These are phyloP conservation scores for Pollimyrus isidori DNA, from an alignment of 2,113 vertebrate genomes.

Conservation along the genomic window DNA sequence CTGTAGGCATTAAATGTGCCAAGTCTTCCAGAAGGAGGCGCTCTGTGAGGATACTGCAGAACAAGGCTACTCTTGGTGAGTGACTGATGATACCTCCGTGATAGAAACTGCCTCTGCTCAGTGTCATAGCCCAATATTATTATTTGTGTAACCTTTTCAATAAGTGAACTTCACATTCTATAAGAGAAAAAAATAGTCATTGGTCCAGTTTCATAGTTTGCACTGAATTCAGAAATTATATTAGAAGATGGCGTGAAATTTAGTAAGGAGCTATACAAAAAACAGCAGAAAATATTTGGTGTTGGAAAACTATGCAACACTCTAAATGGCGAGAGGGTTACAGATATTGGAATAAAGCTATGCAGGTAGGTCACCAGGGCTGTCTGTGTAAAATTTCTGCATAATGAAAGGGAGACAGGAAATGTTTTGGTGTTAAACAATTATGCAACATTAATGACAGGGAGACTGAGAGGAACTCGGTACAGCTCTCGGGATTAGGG, in stretches of 20 bases:
- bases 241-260: background rate
- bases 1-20: conserved; percentile 41
- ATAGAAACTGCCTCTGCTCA: background rate
- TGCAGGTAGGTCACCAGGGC: background rate
- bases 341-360: background rate
- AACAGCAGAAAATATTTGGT: background rate
- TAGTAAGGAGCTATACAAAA: background rate
- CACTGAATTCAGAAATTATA: background rate
- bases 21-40: conserved; percentile 45
- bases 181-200: background rate
- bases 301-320: background rate
- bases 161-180: background rate
- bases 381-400: background rate
- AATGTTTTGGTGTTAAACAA: background rate
- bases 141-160: background rate
- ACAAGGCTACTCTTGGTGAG: conserved; percentile 50
- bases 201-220: background rate
- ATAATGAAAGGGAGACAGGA: background rate
- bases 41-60: conserved; percentile 45
- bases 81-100: background rate
- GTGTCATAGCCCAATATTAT: background rate
- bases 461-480: background rate
- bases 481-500: background rate
- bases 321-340: background rate
- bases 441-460: background rate